Percentiles rank a stretch among this genome's conserved stretches.
These are phyloP conservation scores for Antheraea mylitta DNA, from an alignment of 1,140 invertebrate genomes.

Conservation along the genomic window DNA sequence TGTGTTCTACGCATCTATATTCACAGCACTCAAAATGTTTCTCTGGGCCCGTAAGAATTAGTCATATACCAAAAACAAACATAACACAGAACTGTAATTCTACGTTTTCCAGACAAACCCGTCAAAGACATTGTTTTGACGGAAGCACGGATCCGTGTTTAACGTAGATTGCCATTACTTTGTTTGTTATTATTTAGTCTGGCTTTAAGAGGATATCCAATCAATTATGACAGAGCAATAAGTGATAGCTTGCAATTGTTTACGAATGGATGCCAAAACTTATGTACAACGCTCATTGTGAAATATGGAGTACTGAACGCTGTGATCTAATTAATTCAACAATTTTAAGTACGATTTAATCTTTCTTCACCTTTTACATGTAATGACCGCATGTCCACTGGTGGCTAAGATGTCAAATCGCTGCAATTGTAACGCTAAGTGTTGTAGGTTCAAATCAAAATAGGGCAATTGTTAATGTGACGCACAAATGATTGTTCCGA, in stretches of 20 bases:
- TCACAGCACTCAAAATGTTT: no score
- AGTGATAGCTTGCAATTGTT: slow-evolving; percentile 15
- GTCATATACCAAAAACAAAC: no score
- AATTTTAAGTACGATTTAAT: neutral
- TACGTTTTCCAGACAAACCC: slow-evolving; percentile 5
- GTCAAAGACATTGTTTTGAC: neutral
- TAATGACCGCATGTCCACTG: no score
- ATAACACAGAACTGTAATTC: neutral
- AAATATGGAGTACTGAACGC: neutral
- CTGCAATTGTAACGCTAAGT: no score
- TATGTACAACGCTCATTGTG: neutral
- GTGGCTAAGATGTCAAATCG: no score
- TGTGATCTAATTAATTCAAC: neutral
- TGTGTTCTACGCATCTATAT: no score
- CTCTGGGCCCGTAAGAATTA: no score
- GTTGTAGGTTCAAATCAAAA: no score
- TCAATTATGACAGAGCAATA: slow-evolving; percentile 7
- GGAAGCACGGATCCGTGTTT: neutral
- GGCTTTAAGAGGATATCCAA: slow-evolving; percentile 13
- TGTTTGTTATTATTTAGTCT: slow-evolving; percentile 17
- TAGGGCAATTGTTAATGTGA: no score
- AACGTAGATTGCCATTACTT: slow-evolving; percentile 5
- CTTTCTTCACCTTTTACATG: neutral
- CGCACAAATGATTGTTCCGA: no score
- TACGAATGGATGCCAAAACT: neutral